Conservation (phyloP, 2,888 invertebrate species). For the Drosophila sordidapex region DNA sequence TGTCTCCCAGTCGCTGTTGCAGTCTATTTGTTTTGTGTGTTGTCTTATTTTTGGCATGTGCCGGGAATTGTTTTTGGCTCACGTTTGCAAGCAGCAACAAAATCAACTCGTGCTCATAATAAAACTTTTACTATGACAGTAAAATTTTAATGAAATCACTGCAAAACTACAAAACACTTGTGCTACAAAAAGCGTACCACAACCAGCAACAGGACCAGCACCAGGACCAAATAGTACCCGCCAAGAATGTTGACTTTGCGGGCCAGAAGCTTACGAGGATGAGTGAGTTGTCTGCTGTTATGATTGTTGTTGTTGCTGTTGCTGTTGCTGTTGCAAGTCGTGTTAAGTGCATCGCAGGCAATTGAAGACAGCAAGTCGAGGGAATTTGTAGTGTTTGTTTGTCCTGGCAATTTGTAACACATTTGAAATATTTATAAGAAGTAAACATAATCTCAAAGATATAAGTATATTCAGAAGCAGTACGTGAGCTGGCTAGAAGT, state of each 20-base stretch:
- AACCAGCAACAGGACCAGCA: conserved; percentile 19
- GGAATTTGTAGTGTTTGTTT: conserved; percentile 30
- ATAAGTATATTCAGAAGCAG: neutral
- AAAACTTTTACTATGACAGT: conserved; percentile 75
- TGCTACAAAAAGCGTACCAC: conserved; percentile 40
- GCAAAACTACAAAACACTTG: conserved; percentile 70
- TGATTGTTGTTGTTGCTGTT: conserved; percentile 2
- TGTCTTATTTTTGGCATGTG: conserved; percentile 56
- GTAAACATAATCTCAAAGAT: neutral
- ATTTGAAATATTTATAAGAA: conserved; percentile 39
- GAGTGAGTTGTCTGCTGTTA: conserved; percentile 27
- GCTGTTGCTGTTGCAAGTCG: conserved; percentile 27
- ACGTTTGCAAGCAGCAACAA: conserved; percentile 50
- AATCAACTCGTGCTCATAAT: conserved; percentile 62
- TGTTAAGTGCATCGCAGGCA: conserved; percentile 58
- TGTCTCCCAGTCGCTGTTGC: conserved; percentile 4
- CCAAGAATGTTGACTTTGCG: conserved; percentile 20
- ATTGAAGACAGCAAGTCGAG: conserved; percentile 32
- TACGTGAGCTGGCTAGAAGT: neutral
- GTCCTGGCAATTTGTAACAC: conserved; percentile 50
- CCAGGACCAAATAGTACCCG: neutral
- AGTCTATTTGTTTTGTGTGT: conserved; percentile 29
- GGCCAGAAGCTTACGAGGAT: conserved; percentile 19
- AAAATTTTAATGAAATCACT: conserved; percentile 77
- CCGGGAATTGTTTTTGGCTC: conserved; percentile 62